A percentile compares a stretch with the other conserved stretches of the same genome.
These are phyloP conservation scores for Pterophyllum scalare DNA, from an alignment of 2,113 vertebrate genomes.

Conservation along the genomic window DNA sequence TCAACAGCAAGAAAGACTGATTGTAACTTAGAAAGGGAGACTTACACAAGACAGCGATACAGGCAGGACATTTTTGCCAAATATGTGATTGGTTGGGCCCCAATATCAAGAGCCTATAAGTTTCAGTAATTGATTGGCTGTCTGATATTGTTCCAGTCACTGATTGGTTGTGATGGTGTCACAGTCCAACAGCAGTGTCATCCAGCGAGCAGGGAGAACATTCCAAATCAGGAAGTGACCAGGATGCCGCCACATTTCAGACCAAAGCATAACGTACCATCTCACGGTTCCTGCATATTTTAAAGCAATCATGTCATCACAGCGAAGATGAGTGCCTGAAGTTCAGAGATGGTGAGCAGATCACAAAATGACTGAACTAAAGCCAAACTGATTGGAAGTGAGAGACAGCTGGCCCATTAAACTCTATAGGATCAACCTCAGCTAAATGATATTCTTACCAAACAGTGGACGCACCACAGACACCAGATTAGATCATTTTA, in stretches of 20 bases:
- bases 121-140: conserved; percentile 69
- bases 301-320: neutral
- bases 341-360: neutral
- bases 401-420: neutral
- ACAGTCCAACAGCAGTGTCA: conserved; percentile 54
- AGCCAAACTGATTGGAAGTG: neutral
- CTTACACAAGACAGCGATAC: conserved; percentile 17
- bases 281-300: neutral
- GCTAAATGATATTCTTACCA: neutral
- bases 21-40: conserved; percentile 9
- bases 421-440: neutral
- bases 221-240: conserved; percentile 43
- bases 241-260: neutral
- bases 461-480: neutral
- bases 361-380: neutral
- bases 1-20: neutral
- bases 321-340: neutral
- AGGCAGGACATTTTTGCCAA: conserved; percentile 41
- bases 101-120: conserved; percentile 30
- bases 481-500: neutral
- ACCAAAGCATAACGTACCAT: conserved; percentile 10
- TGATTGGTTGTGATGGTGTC: conserved; percentile 65
- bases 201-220: conserved; percentile 47
- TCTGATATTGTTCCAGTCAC: conserved; percentile 64
- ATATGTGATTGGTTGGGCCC: conserved; percentile 52